Evolutionary conservation across 2,888 invertebrate genomes (phyloP).

Genomic region (Cephus runcator): DNA sequence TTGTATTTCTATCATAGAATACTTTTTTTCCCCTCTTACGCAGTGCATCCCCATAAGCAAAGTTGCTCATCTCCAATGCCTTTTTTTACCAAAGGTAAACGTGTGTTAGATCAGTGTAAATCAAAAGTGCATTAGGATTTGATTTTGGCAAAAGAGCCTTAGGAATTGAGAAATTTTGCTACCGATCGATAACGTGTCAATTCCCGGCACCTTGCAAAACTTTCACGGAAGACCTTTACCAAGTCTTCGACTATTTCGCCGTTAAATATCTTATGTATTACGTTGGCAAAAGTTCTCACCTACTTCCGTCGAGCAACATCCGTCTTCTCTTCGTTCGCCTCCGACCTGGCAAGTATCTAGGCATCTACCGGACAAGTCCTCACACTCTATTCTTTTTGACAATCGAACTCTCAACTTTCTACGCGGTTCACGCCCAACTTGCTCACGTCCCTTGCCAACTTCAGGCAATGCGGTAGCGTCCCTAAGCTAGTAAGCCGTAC

Average conservation of each 20-base stretch:
- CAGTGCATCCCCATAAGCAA: background rate
- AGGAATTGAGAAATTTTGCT: too few species aligned
- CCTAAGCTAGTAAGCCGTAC: too few species aligned
- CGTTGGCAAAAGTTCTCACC: background rate
- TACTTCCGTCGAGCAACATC: constrained; percentile 2
- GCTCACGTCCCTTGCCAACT: background rate
- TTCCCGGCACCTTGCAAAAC: background rate
- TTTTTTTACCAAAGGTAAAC: too few species aligned
- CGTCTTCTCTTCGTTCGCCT: background rate
- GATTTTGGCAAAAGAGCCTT: too few species aligned
- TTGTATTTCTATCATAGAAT: background rate
- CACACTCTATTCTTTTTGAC: background rate
- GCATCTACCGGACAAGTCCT: background rate
- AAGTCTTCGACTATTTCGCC: background rate
- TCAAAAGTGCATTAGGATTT: too few species aligned
- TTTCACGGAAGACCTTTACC: background rate
- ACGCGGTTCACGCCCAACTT: background rate
- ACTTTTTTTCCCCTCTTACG: background rate
- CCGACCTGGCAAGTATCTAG: background rate
- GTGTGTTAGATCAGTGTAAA: too few species aligned
- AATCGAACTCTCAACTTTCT: background rate
- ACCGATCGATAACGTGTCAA: background rate
- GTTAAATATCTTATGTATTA: background rate
- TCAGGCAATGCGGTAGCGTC: background rate
- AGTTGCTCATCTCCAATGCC: too few species aligned